Evolutionary conservation across 2,888 invertebrate genomes (phyloP), one percentile per base, ranked within the genome.

Genomic region (Dynastes tityus): DNA sequence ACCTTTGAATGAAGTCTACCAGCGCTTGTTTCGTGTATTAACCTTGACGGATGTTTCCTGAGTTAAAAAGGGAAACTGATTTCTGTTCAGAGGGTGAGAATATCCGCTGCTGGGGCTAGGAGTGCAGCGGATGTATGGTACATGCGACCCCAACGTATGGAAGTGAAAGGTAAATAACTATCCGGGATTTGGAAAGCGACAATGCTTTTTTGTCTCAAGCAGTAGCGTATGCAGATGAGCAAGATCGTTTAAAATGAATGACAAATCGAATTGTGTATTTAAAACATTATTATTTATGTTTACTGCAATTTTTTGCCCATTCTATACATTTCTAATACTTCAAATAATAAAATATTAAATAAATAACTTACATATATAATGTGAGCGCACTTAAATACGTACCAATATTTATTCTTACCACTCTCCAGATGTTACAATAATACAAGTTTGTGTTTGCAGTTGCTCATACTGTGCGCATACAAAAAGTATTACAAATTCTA

Each of bases 11-110:
- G 22, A 58, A 22, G 55, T 40, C 37, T 32, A 32, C 16, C 40
- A 51, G 37, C 37, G 65, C 51, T 16, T 55, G 67, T 61, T 61
- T 63, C 61, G 51, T 51, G 45, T 58, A 73, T 70, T 61, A 70
- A 67, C 75, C 76, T 73, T 64, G 78, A 78, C 78, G 78, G 51
- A 53, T 65, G 64, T 65, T 78, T 78, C 78, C 79, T 76, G 76
- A 67, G 64, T 49, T 70, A 70, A 76, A 73, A 79, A 79, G 70
- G 76, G 76, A 76, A 76, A 78, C 76, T 79, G 79, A 63, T 68
- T 70, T 78, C 51, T 70, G 68, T 67, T 76, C 49, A 53, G 81
- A 81, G 82, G 81, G 81, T 82, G 82, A 81, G 82, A 82, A 82
- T 82, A 73, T 82, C 82, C 82, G 77, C 58, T 75, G 75, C 49